Percentiles rank a stretch among this genome's conserved stretches.
Conservation (phyloP, 2,113 vertebrate genomes). For the Aplodontia rufa region DNA sequence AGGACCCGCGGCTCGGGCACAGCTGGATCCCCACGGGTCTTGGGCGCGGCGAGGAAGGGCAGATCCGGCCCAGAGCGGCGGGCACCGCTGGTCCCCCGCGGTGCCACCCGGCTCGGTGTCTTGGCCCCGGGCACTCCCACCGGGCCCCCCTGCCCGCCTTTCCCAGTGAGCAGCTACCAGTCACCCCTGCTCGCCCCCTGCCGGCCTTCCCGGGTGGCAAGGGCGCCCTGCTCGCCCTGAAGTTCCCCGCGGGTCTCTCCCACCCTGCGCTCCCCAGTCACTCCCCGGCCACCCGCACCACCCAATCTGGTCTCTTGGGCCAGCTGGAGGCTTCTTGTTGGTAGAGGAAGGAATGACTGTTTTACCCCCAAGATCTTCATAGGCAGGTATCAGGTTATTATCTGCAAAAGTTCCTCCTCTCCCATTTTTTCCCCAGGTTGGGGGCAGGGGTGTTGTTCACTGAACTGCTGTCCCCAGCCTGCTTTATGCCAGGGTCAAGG, state of each 20-base stretch:
- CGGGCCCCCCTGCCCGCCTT: neutral
- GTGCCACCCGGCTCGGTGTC: neutral
- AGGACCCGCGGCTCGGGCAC: neutral
- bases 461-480: neutral
- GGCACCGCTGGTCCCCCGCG: no score
- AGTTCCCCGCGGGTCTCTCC: neutral
- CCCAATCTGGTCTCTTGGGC: neutral
- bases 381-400: neutral
- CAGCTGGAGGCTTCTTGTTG: neutral
- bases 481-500: neutral
- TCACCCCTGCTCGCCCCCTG: neutral
- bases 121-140: neutral
- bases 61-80: neutral
- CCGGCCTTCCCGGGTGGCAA: no score
- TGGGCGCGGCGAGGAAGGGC: neutral
- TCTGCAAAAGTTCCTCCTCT: neutral
- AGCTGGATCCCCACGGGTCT: accelerated
- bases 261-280: accelerated
- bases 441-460: no score
- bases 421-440: no score
- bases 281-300: neutral
- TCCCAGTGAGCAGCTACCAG: neutral
- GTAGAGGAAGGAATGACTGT: accelerated
- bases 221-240: neutral
- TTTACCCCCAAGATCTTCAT: accelerated